Evolutionary conservation across 1,140 invertebrate genomes (phyloP).

Genomic region (Drosophila asahinai): DNA sequence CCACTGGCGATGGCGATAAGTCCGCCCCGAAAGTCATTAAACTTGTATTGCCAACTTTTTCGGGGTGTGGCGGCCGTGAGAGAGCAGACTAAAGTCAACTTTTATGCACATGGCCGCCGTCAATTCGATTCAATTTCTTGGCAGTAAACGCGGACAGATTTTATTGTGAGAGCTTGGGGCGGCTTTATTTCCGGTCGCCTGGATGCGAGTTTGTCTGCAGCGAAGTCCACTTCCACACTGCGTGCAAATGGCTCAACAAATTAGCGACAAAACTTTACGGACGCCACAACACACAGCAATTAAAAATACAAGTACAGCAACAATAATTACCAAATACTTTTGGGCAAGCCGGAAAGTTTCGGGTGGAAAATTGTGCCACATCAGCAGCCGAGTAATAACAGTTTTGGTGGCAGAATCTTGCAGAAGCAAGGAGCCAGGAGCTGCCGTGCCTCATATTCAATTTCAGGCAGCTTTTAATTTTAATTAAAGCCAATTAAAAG

Average conservation of each 20-base stretch:
- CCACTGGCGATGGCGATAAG: slow-evolving; percentile 32
- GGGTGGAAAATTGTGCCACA: slow-evolving; percentile 33
- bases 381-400: slow-evolving; percentile 45
- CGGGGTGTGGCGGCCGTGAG: slow-evolving; percentile 30
- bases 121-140: slow-evolving; percentile 68
- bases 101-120: slow-evolving; percentile 58
- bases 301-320: slow-evolving; percentile 63
- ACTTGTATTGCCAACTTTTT: slow-evolving; percentile 64
- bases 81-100: slow-evolving; percentile 51
- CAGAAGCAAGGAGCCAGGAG: neutral
- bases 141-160: slow-evolving; percentile 47
- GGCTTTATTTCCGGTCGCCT: slow-evolving; percentile 28
- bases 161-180: slow-evolving; percentile 19
- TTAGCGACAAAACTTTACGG: slow-evolving; percentile 75
- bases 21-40: slow-evolving; percentile 74
- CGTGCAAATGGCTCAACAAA: slow-evolving; percentile 70
- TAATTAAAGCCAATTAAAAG: slow-evolving; percentile 79
- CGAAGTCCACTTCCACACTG: slow-evolving; percentile 28
- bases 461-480: slow-evolving; percentile 75
- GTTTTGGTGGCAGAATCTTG: slow-evolving; percentile 18
- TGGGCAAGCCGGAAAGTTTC: slow-evolving; percentile 45
- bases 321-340: slow-evolving; percentile 57
- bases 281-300: slow-evolving; percentile 60
- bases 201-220: slow-evolving; percentile 17
- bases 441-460: slow-evolving; percentile 68